Conservation (phyloP, 2,797 vertebrate genomes). For the Microtus californicus region DNA sequence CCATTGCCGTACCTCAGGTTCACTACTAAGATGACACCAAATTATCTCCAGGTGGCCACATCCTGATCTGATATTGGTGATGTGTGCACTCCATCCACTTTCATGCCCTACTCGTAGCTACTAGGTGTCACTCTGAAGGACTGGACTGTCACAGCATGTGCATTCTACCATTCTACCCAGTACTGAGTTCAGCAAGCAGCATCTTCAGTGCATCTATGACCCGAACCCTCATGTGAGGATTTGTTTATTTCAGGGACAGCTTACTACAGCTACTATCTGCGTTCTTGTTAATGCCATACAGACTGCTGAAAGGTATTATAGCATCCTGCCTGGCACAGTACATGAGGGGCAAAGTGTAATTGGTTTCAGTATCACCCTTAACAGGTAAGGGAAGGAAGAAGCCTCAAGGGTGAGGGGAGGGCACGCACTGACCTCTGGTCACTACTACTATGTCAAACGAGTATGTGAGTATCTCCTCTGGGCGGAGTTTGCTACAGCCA, state of each 20-base stretch:
- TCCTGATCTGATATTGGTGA: not conserved
- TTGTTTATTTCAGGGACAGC: not conserved
- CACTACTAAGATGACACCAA: not conserved
- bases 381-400: slow-evolving; percentile 20
- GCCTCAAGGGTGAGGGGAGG: not conserved
- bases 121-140: not conserved
- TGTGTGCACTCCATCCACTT: not conserved
- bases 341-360: not conserved
- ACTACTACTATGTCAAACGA: not conserved
- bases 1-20: not conserved
- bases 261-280: slow-evolving; percentile 44
- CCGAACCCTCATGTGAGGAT: not conserved
- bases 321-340: slow-evolving; percentile 29
- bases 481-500: not conserved
- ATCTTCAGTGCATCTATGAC: not conserved
- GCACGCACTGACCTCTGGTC: slow-evolving; percentile 38
- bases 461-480: not conserved
- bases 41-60: not conserved
- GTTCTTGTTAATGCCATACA: slow-evolving; percentile 61
- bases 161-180: not conserved
- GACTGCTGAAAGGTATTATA: slow-evolving; percentile 63
- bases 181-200: not conserved
- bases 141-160: not conserved
- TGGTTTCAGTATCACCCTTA: slow-evolving; percentile 59
- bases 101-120: not conserved